These are phyloP conservation scores for Therioaphis trifolii DNA, from an alignment of 2,888 invertebrate species.

Conservation along the genomic window DNA sequence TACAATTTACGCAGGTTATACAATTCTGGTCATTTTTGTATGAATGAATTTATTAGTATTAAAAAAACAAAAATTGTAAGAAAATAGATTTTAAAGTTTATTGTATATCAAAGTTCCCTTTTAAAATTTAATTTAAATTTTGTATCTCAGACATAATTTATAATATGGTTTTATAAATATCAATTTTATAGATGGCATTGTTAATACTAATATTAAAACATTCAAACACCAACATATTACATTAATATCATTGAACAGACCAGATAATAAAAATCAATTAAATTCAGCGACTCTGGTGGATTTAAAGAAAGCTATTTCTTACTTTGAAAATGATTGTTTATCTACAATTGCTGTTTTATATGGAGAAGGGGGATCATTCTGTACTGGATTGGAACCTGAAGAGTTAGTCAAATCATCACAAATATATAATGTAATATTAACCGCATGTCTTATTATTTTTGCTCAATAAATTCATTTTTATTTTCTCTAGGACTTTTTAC, in stretches of 20 bases:
- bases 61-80: too few species aligned
- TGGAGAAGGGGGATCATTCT: conserved; percentile 94
- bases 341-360: conserved; percentile 82
- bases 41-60: too few species aligned
- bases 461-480: not conserved
- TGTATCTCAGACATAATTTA: not conserved
- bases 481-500: conserved; percentile 74
- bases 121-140: not conserved
- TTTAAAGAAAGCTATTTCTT: conserved; percentile 78
- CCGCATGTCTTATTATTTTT: not conserved
- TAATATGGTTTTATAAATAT: not conserved
- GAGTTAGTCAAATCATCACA: conserved; percentile 72
- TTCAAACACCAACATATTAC: conserved; percentile 64
- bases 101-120: too few species aligned
- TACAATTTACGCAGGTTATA: too few species aligned
- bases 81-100: too few species aligned
- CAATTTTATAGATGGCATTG: conserved; percentile 26
- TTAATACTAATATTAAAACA: conserved; percentile 26
- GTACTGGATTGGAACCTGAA: conserved; percentile 89
- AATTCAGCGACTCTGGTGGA: conserved; percentile 77
- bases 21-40: too few species aligned
- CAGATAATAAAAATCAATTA: conserved; percentile 84
- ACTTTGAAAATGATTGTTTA: conserved; percentile 82
- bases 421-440: conserved; percentile 37
- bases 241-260: conserved; percentile 86